Evolutionary conservation across 2,113 vertebrate genomes (phyloP).

Genomic region (Tapirus terrestris): DNA sequence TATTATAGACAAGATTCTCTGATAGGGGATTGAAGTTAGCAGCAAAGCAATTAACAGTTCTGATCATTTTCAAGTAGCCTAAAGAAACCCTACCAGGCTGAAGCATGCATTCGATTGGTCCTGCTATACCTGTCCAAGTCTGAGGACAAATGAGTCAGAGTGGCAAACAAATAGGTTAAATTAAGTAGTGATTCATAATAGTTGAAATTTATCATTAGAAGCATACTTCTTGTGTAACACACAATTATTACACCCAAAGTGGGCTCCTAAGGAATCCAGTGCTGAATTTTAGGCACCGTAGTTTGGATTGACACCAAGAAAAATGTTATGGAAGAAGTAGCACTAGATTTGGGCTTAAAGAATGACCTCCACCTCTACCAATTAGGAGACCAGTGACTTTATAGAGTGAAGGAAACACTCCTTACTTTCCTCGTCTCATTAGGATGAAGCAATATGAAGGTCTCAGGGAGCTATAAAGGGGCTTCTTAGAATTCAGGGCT

Average conservation of each 20-base stretch:
- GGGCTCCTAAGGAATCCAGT: not conserved
- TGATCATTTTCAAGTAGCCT: not conserved
- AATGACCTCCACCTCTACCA: not conserved
- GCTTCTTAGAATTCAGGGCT: not conserved
- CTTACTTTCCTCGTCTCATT: not conserved
- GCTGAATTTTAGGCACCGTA: not conserved
- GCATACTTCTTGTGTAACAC: not conserved
- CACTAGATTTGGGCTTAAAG: not conserved
- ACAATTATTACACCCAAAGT: not conserved
- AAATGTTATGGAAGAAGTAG: not conserved
- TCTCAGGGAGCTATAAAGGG: not conserved
- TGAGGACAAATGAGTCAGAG: not conserved
- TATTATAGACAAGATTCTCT: conserved; percentile 5
- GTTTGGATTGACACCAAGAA: not conserved
- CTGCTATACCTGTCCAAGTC: not conserved
- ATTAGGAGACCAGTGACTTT: not conserved
- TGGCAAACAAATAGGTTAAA: not conserved
- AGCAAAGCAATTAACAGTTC: conserved; percentile 1
- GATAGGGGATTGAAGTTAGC: conserved; percentile 13
- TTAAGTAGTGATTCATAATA: not conserved
- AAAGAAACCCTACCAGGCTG: not conserved
- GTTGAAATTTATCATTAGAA: not conserved
- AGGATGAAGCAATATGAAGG: not conserved
- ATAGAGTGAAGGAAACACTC: not conserved
- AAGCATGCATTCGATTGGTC: not conserved